Percentiles rank a stretch among this genome's conserved stretches.
phyloP scores from a whole-genome alignment of 2,797 vertebrate genomes.

The Leptatherina wallacei region DNA sequence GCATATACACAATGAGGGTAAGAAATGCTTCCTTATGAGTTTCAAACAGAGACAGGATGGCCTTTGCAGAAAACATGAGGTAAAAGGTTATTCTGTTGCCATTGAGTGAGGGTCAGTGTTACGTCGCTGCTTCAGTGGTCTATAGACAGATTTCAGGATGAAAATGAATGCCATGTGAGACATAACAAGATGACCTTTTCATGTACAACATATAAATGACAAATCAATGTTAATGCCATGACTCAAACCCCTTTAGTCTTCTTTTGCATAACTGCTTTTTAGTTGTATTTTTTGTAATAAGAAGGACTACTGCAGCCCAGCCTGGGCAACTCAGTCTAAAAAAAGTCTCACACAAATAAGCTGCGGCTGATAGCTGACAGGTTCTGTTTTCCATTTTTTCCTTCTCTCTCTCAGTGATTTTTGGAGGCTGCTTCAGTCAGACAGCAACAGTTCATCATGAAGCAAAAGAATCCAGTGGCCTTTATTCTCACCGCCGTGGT shows the following conservation, averaged over 20 bases:
- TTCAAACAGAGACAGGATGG: constrained; percentile 58
- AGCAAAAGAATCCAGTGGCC: constrained; percentile 61
- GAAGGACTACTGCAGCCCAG: constrained; percentile 15
- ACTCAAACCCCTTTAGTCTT: constrained; percentile 39
- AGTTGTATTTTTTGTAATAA: constrained; percentile 19
- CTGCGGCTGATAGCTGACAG: constrained; percentile 45
- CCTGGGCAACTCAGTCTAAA: not conserved
- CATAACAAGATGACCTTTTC: constrained; percentile 75
- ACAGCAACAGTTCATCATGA: constrained; percentile 61
- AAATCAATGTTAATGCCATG: constrained; percentile 64
- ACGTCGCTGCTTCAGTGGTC: constrained; percentile 42
- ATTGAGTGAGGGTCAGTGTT: constrained; percentile 58
- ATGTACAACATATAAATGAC: constrained; percentile 59
- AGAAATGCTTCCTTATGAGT: constrained; percentile 40
- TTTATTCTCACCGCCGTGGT: constrained; percentile 66
- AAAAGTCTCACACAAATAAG: constrained; percentile 50
- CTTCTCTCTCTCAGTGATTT: constrained; percentile 34
- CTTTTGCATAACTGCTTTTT: constrained; percentile 2
- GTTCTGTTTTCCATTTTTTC: constrained; percentile 43
- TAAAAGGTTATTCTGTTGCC: constrained; percentile 69
- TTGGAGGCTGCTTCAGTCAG: constrained; percentile 53
- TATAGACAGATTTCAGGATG: constrained; percentile 55
- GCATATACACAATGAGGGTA: constrained; percentile 17
- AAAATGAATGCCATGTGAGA: constrained; percentile 57
- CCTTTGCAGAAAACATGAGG: constrained; percentile 73